phyloP scores from a whole-genome alignment of 2,113 vertebrate genomes.

The Neoarius graeffei region DNA sequence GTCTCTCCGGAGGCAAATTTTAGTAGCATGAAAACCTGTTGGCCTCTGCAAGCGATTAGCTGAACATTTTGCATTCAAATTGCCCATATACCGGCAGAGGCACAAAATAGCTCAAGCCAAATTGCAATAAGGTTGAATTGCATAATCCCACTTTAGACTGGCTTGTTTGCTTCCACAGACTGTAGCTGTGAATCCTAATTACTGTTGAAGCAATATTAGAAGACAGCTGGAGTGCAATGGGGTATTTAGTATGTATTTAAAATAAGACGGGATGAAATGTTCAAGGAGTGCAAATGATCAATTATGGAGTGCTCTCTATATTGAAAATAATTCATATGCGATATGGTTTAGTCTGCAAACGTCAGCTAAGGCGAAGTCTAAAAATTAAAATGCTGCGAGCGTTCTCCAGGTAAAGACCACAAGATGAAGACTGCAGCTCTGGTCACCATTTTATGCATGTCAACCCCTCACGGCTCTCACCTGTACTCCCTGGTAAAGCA shows the following conservation, averaged over 20 bases:
- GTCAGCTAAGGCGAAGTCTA: background rate
- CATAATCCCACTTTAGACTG: conserved; percentile 17
- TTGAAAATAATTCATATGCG: background rate
- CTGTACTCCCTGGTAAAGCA: no score
- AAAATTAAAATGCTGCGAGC: background rate
- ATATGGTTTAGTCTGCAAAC: background rate
- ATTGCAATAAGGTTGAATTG: conserved; percentile 27
- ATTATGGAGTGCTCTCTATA: background rate
- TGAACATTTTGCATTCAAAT: conserved; percentile 33
- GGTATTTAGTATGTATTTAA: conserved; percentile 16
- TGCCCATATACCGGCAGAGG: conserved; percentile 8
- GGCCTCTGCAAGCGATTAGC: conserved; percentile 7
- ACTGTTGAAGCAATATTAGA: conserved; percentile 21
- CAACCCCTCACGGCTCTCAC: no score
- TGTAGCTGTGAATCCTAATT: conserved; percentile 29
- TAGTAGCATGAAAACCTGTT: conserved; percentile 22
- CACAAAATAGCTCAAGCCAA: conserved; percentile 28
- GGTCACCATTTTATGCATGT: no score
- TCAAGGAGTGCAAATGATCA: background rate
- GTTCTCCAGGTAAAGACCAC: background rate
- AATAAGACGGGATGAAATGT: background rate
- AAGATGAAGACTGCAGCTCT: background rate
- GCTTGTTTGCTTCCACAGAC: background rate
- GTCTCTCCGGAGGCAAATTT: conserved; percentile 19
- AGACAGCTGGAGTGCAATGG: conserved; percentile 4